These are phyloP conservation scores for Aselliscus stoliczkanus DNA, from an alignment of 2,797 vertebrate species.

Conservation along the genomic window DNA sequence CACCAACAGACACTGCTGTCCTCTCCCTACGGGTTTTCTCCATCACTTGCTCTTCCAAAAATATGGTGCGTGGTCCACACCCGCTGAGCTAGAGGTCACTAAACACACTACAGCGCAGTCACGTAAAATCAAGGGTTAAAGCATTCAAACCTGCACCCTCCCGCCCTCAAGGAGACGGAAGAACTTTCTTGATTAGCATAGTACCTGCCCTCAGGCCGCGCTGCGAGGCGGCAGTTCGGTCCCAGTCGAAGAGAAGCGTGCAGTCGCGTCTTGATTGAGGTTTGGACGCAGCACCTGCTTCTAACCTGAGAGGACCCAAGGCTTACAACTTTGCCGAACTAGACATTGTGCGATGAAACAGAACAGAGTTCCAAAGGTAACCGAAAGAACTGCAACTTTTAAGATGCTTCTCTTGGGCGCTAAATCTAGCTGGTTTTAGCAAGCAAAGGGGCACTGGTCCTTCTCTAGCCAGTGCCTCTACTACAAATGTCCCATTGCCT, in stretches of 20 bases:
- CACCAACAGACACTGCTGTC: not conserved
- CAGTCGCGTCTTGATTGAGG: not conserved
- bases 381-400: not conserved
- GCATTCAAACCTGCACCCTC: not conserved
- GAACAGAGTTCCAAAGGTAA: slow-evolving; percentile 68
- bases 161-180: not conserved
- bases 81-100: not conserved
- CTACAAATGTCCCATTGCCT: not conserved
- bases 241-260: not conserved
- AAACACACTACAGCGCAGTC: not conserved
- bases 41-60: not conserved
- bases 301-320: not conserved
- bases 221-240: not conserved
- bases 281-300: slow-evolving; percentile 8
- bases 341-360: slow-evolving; percentile 61
- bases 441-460: not conserved
- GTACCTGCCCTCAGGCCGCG: slow-evolving; percentile 58
- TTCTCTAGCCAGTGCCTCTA: not conserved
- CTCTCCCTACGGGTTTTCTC: not conserved
- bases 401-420: not conserved
- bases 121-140: slow-evolving; percentile 49
- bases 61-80: not conserved
- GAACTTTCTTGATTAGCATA: slow-evolving; percentile 70
- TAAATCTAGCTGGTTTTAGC: not conserved
- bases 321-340: not conserved